Conservation (phyloP, 2,113 vertebrate species). For the Casuarius casuarius region DNA sequence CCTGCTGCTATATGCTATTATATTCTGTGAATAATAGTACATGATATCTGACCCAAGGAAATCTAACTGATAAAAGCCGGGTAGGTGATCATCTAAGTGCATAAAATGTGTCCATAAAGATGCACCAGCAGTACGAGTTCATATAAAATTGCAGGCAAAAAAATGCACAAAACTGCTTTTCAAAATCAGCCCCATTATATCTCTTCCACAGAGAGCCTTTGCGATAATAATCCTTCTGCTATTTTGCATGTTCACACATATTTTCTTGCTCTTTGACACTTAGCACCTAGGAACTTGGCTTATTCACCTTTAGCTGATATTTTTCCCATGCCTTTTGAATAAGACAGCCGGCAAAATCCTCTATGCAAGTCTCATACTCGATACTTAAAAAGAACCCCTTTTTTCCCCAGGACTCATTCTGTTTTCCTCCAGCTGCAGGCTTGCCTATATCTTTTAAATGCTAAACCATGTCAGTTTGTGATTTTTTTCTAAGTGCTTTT, state of each 20-base stretch:
- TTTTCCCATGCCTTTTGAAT: not conserved
- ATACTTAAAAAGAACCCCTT: not conserved
- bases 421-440: slow-evolving; percentile 4
- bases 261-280: not conserved
- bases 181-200: not conserved
- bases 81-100: not conserved
- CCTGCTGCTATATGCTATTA: not conserved
- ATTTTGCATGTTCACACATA: not conserved
- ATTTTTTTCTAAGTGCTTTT: slow-evolving; percentile 15
- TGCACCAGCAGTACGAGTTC: not conserved
- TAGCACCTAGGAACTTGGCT: not conserved
- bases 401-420: not conserved
- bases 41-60: not conserved
- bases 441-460: not conserved
- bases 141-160: not conserved
- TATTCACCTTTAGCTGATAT: not conserved
- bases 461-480: not conserved
- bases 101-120: not conserved
- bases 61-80: not conserved
- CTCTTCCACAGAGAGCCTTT: not conserved
- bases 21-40: not conserved
- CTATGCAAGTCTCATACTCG: not conserved
- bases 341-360: not conserved
- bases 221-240: not conserved
- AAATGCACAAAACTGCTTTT: not conserved